Conservation (phyloP, 2,113 vertebrate genomes). For the Nettapus auritus region DNA sequence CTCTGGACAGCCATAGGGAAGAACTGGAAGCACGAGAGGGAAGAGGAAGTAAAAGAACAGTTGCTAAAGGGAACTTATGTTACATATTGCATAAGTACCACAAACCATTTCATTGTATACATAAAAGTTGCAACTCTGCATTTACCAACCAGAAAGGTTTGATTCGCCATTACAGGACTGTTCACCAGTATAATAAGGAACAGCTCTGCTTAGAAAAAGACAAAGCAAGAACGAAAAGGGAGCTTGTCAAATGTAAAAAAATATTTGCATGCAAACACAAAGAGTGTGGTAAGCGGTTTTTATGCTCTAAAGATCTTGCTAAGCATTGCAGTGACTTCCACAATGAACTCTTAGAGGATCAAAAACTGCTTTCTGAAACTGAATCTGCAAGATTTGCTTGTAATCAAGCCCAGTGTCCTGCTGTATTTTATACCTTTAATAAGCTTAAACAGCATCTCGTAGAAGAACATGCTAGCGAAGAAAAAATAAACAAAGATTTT, state of each 20-base stretch:
- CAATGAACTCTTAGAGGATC: slow-evolving; percentile 76
- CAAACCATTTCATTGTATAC: slow-evolving; percentile 95
- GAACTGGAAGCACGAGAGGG: slow-evolving; percentile 79
- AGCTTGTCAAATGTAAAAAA: slow-evolving; percentile 84
- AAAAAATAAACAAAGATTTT: slow-evolving; percentile 80
- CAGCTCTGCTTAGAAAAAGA: slow-evolving; percentile 92
- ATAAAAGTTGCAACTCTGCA: slow-evolving; percentile 90
- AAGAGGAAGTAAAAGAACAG: slow-evolving; percentile 87
- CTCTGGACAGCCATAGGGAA: slow-evolving; percentile 75
- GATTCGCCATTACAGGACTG: slow-evolving; percentile 90
- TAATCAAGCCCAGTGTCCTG: slow-evolving; percentile 86
- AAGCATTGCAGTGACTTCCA: slow-evolving; percentile 85
- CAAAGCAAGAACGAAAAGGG: slow-evolving; percentile 83
- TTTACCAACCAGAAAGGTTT: slow-evolving; percentile 92
- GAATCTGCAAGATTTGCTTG: slow-evolving; percentile 86
- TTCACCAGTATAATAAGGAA: slow-evolving; percentile 93
- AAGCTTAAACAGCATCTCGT: slow-evolving; percentile 88
- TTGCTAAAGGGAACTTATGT: slow-evolving; percentile 90
- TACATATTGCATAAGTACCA: slow-evolving; percentile 93
- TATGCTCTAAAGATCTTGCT: slow-evolving; percentile 80
- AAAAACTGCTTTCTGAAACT: slow-evolving; percentile 76
- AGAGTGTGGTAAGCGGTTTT: slow-evolving; percentile 84
- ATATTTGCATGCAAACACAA: slow-evolving; percentile 86
- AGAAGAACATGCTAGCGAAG: slow-evolving; percentile 78
- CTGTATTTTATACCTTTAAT: slow-evolving; percentile 89